phyloP scores from a whole-genome alignment of 2,888 invertebrate genomes.

The Phaedon cochleariae region DNA sequence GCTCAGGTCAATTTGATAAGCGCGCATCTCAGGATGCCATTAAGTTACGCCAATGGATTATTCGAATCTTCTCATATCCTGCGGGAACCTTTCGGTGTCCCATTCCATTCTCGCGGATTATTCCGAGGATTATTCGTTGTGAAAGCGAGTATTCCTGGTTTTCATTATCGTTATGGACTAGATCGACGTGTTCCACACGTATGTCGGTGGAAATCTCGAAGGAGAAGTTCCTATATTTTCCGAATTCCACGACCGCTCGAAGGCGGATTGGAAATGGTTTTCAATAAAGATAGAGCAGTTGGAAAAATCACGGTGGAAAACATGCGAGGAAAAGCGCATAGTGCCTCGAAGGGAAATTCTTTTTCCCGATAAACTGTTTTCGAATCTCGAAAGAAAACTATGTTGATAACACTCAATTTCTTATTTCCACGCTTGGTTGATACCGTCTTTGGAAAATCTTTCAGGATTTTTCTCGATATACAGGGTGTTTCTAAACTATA shows the following conservation, averaged over 20 bases:
- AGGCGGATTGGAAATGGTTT: background rate
- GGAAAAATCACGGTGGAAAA: background rate
- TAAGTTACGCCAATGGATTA: too few species aligned
- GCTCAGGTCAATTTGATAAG: too few species aligned
- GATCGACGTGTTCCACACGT: background rate
- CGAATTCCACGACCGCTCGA: background rate
- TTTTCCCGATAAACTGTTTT: background rate
- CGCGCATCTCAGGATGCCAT: too few species aligned
- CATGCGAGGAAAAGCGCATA: background rate
- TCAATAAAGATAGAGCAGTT: background rate
- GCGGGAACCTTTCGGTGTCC: background rate
- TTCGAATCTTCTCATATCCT: background rate
- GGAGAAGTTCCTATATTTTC: background rate
- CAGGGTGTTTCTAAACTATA: too few species aligned
- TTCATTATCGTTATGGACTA: conserved; percentile 1
- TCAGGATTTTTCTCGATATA: background rate
- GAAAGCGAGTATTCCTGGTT: background rate
- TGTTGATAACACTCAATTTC: background rate
- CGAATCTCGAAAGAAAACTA: background rate
- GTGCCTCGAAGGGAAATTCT: background rate
- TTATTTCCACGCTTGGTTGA: background rate
- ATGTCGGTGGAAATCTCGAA: background rate
- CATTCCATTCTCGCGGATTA: background rate
- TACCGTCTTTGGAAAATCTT: background rate
- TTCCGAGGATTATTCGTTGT: background rate